Evolutionary conservation across 2,797 vertebrate species (phyloP).

Genomic region (Coregonus suidteri): DNA sequence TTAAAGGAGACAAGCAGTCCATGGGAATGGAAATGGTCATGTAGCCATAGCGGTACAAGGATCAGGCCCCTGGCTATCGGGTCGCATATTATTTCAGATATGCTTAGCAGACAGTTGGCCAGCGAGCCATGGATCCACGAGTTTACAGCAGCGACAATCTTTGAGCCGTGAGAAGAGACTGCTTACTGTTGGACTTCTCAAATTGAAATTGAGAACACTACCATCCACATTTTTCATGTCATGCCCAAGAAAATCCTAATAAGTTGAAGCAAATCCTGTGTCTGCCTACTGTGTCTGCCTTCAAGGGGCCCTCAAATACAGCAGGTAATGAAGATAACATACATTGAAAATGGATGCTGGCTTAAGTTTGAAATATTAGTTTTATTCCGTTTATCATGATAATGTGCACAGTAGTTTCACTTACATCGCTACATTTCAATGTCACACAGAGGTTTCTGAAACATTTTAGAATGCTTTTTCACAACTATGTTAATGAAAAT

Average conservation of each 20-base stretch:
- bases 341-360: constrained; percentile 27
- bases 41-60: background rate
- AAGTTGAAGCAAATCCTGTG: constrained; percentile 33
- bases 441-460: background rate
- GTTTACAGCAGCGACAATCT: constrained; percentile 56
- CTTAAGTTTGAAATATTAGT: background rate
- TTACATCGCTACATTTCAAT: background rate
- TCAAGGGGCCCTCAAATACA: constrained; percentile 29
- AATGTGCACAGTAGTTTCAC: background rate
- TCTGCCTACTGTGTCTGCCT: too few species aligned
- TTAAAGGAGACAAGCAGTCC: constrained; percentile 14
- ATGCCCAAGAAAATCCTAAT: constrained; percentile 63
- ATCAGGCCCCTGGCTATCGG: constrained; percentile 31
- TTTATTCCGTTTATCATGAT: too few species aligned
- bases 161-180: constrained; percentile 50
- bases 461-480: background rate
- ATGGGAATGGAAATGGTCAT: constrained; percentile 8
- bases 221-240: constrained; percentile 58
- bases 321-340: constrained; percentile 51
- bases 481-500: background rate
- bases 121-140: constrained; percentile 46
- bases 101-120: constrained; percentile 49
- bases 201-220: constrained; percentile 53
- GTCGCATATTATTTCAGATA: constrained; percentile 33
- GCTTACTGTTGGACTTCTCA: constrained; percentile 17